A percentile compares a stretch with the other conserved stretches of the same genome.
Evolutionary conservation across 2,113 vertebrate genomes (phyloP).

Genomic region (Ctenomys sociabilis): DNA sequence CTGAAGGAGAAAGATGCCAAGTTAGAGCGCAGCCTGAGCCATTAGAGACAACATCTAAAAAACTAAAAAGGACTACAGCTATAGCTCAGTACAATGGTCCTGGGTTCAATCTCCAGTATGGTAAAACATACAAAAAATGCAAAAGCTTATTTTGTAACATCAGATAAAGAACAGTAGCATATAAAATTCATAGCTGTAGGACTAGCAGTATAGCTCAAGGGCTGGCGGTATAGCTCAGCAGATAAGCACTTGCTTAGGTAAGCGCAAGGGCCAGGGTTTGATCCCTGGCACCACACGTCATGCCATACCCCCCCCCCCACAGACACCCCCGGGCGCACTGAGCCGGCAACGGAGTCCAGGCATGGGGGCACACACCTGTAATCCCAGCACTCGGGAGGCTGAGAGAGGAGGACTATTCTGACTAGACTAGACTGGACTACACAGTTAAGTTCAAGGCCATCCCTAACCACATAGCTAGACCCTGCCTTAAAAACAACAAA

Average conservation of each 20-base stretch:
- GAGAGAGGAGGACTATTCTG: neutral
- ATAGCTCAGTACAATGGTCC: neutral
- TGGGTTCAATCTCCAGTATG: neutral
- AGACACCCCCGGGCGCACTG: too few relatives aligned
- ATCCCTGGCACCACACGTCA: too few relatives aligned
- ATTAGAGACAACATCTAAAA: neutral
- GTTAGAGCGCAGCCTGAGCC: neutral
- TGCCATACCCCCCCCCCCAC: too few relatives aligned
- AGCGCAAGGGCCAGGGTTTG: too few relatives aligned
- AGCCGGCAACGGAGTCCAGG: too few relatives aligned
- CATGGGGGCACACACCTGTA: neutral
- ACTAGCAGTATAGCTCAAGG: too few relatives aligned
- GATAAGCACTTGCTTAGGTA: too few relatives aligned
- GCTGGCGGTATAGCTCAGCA: too few relatives aligned
- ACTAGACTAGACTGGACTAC: too few relatives aligned
- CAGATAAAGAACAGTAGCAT: neutral
- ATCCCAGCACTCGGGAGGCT: neutral
- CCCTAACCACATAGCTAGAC: neutral
- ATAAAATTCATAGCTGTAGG: neutral
- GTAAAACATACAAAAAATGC: neutral
- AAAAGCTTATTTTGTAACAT: neutral
- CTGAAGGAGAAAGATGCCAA: neutral
- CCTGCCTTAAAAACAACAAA: neutral
- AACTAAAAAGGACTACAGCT: neutral
- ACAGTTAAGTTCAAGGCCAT: neutral